Evolutionary conservation across 2,113 vertebrate genomes (phyloP), one percentile per base, ranked within the genome.

Genomic region (Scomber japonicus): DNA sequence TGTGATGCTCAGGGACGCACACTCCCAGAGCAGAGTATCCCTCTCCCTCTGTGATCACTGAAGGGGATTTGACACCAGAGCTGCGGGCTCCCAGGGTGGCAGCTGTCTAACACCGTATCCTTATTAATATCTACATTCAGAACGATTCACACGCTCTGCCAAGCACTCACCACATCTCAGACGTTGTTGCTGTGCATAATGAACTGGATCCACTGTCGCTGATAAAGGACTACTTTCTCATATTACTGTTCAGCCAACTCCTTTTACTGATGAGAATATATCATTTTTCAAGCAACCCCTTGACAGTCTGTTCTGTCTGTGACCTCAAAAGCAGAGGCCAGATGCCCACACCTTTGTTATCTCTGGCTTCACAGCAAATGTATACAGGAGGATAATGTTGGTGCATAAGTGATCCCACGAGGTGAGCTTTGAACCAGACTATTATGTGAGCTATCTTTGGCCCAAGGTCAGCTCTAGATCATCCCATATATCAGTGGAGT

Each of bases 61-160:
- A 85, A 81, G 77, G 86, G 83, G 91, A 93, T 92, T 91, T 92
- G 91, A 93, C 91, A 93, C 90, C 89, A 76, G 89, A 90, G 83
- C 90, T 88, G 82, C 17, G 75, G 84, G 77, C 84, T 93, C 89
- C 87, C 83, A 78, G 69, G 85, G 82, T 88, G 89, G 82, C 86
- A 86, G 89, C 88, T 90, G 92, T 92, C 90, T 88, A 87, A 92
- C 93, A 92, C 83, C 62, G 44, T 59, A 89, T 85, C 84, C 91
- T 94, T 91, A 94, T 94, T 93, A 92, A 94, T 93, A 94, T 93
- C 92, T 92, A 86, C 87, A 82, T 90, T 91, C 84, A 85, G 65
- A 81, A 81, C 73, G 59, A 86, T 89, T 92, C 85, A 85, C 90
- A 85, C 75, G 50, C 86, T 66, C 86, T 72, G 81, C 82, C 75